Base-by-base conservation (phyloP, 2,888 invertebrate species). In the Sarcophaga subvicina region DNA sequence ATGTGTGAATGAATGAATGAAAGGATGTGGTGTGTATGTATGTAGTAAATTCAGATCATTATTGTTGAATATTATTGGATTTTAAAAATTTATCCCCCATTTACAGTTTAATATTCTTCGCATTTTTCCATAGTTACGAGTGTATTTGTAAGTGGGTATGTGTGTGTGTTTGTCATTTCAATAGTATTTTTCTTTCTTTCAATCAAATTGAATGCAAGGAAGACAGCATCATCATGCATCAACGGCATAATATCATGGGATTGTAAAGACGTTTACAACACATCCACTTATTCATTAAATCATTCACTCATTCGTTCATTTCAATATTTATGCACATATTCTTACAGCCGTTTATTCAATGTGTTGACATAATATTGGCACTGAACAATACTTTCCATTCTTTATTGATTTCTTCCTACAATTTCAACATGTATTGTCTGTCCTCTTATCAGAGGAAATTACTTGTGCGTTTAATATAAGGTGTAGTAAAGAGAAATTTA, bases 171-270 rank as follows among this genome's bases (percentile, higher is more conserved):
- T 27, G 37, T 37, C 37, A 37, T 37, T 37, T 37, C 12, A 70
- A 11, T 12, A 60, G n/a, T 54, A 69, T 54, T 71, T 60, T 72
- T 37, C 60, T 60, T 54, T 64, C 47, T 10, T 79, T 71, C 71
- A 71, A 79, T 79, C 11, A 64, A 27, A 22, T 25, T 59, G 37
- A 66, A 64, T 64, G 63, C 10, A n/a, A 17, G 0, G 45, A 72
- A 71, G 72, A n/a, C 64, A 37, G 2, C 64, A 66, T 72, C 22
- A 45, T 72, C 71, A 72, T 63, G 54, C n/a, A 59, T 72, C 80
- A 59, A 11, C n/a, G 14, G 71, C 54, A 72, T 80, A 25, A 72
- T 72, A 45, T 71, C 0, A 80, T 3, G n/a, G 71, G 64, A 54
- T 22, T 59, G 49, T 12, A 64, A 72, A 22, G 22, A 6, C 17